These are phyloP conservation scores for Bradynema listronoti DNA, from an alignment of 1,140 invertebrate genomes.

Conservation along the genomic window DNA sequence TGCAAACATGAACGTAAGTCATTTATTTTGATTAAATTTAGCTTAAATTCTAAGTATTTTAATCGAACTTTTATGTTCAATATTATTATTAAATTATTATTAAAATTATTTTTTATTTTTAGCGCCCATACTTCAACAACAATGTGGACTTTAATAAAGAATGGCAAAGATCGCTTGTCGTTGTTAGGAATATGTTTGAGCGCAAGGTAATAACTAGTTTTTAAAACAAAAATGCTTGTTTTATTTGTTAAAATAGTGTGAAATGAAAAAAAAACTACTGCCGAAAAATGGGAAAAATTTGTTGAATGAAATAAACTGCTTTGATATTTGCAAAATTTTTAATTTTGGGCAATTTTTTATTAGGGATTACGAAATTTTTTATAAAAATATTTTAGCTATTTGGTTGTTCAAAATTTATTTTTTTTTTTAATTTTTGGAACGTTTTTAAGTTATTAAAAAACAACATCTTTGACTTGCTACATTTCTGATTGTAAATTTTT, in stretches of 20 bases:
- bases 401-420: too few relatives aligned
- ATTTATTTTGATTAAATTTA: too few relatives aligned
- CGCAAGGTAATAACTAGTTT: conserved; percentile 14
- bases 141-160: conserved; percentile 25
- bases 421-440: not conserved
- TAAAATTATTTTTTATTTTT: too few relatives aligned
- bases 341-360: not conserved
- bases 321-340: not conserved
- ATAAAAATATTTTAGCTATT: too few relatives aligned
- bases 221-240: not conserved
- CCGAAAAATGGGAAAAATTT: not conserved
- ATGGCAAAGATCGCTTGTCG: conserved; percentile 27
- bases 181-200: conserved; percentile 31
- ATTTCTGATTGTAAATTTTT: not conserved
- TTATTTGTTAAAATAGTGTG: not conserved
- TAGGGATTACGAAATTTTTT: not conserved
- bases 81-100: too few relatives aligned
- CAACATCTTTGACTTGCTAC: not conserved
- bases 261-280: not conserved
- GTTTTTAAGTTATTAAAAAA: not conserved
- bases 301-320: not conserved
- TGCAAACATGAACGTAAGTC: too few relatives aligned
- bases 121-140: too few relatives aligned
- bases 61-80: too few relatives aligned
- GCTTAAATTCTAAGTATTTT: too few relatives aligned